Evolutionary conservation across 37 sponge, comb jelly and placozoan species (phyloP).

Genomic region (Eunapius fragilis): DNA sequence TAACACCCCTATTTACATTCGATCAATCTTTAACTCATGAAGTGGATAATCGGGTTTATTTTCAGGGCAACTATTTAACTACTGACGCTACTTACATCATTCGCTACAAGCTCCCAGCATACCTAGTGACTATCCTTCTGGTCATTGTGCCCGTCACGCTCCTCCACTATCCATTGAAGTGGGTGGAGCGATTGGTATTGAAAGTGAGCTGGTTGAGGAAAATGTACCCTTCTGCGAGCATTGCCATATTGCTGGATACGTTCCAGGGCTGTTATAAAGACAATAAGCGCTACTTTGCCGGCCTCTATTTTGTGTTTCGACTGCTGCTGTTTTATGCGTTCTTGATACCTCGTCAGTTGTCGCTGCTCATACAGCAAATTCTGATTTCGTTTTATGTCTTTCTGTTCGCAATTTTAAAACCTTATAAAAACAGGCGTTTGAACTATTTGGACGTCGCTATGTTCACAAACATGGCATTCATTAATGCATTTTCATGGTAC

Average conservation of each 20-base stretch:
- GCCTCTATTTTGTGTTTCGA: too few relatives aligned
- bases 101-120: constrained; percentile 28
- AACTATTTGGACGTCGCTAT: constrained; percentile 54
- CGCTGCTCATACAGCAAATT: constrained; percentile 16
- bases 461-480: constrained; percentile 39
- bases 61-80: constrained; percentile 12
- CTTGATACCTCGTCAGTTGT: not conserved
- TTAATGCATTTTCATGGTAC: constrained; percentile 42
- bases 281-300: too few relatives aligned
- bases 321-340: constrained; percentile 11
- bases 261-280: too few relatives aligned
- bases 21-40: too few relatives aligned
- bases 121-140: constrained; percentile 21
- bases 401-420: constrained; percentile 28
- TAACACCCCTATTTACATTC: too few relatives aligned
- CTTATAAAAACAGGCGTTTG: constrained; percentile 27
- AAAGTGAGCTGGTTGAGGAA: constrained; percentile 11
- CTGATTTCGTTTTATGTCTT: not conserved
- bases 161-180: constrained; percentile 41
- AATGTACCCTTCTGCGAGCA: constrained; percentile 5
- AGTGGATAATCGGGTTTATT: too few relatives aligned
- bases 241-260: constrained; percentile 37
- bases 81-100: not conserved
- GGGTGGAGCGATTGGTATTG: too few relatives aligned
- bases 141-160: constrained; percentile 32